Evolutionary conservation across 2,797 vertebrate genomes (phyloP).

Genomic region (Melanotaenia parkinsoni): DNA sequence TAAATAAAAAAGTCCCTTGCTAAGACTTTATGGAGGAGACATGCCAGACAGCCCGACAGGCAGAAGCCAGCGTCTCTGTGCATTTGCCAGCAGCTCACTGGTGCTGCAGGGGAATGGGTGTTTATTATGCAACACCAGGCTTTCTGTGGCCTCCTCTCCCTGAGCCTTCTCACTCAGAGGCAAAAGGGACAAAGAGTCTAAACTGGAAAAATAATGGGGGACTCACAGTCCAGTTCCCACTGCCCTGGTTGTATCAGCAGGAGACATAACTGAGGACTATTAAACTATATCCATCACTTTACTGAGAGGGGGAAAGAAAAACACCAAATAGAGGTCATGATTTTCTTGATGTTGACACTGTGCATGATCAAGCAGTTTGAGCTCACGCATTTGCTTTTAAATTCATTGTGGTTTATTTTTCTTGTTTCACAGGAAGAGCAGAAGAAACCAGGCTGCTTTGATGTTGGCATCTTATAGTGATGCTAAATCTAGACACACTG

Average conservation of each 20-base stretch:
- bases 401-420: neutral
- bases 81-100: conserved; percentile 48
- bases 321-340: neutral
- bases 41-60: conserved; percentile 33
- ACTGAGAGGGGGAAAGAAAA: neutral
- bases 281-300: neutral
- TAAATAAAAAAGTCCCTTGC: conserved; percentile 27
- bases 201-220: conserved; percentile 41
- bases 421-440: neutral
- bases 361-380: conserved; percentile 11
- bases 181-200: conserved; percentile 56
- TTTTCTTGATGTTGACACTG: neutral
- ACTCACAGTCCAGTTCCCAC: neutral
- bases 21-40: conserved; percentile 44
- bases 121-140: conserved; percentile 76
- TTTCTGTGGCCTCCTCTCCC: conserved; percentile 52
- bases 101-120: conserved; percentile 48
- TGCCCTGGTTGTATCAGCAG: neutral
- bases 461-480: neutral
- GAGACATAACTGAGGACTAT: neutral
- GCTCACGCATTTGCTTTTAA: neutral
- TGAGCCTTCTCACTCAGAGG: conserved; percentile 38
- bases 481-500: neutral
- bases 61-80: conserved; percentile 39
- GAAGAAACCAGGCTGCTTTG: neutral